Base-by-base conservation (phyloP, 2,888 invertebrate genomes). In the Pantelozetes paolii region DNA sequence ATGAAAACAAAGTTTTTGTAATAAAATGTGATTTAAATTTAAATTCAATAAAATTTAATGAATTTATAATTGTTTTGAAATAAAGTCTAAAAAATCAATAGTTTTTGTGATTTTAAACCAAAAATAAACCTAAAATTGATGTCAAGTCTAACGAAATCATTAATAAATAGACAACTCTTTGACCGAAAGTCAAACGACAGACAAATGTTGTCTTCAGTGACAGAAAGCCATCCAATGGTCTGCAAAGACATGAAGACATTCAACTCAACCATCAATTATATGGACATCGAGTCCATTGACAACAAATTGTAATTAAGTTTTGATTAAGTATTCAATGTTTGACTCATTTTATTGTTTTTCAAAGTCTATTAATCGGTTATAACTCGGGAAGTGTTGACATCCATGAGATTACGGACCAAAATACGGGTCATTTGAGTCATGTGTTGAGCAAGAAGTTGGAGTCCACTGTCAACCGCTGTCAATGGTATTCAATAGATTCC, bases 401-500 rank as follows among this genome's bases (percentile, higher is more conserved):
- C 36, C 36, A 71, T 36, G 48, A 50, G 23, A 57, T 71, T 11
- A 15, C 11, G 0, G 71, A 71, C 48, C 54, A 54, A 57, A 71
- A 57, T 50, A 54, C 6, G 2, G 71, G 71, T 28, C 20, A 71
- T 11, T 57, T 15, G 3, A 36, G 54, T 2, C n/a, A 23, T 26
- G 1, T 71, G 23, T 8, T 57, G 15, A 9, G 36, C 18, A 26
- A 71, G 30, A 50, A 40, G 26, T 26, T 48, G 1, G 71, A 71
- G 18, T 30, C 54, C 9, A 23, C 30, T 71, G 54, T 57, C 13
- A 71, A 71, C 15, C 50, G 71, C 3, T 50, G 54, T 36, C 72
- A 72, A 62, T 72, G 72, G 72, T 72, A 40, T 72, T 64, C 74
- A 32, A 9, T 20, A 9, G 74, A 75, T 64, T 50, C 40, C 28